phyloP scores from a whole-genome alignment of 2,888 invertebrate species.

The Scaptomyza tumidula region DNA sequence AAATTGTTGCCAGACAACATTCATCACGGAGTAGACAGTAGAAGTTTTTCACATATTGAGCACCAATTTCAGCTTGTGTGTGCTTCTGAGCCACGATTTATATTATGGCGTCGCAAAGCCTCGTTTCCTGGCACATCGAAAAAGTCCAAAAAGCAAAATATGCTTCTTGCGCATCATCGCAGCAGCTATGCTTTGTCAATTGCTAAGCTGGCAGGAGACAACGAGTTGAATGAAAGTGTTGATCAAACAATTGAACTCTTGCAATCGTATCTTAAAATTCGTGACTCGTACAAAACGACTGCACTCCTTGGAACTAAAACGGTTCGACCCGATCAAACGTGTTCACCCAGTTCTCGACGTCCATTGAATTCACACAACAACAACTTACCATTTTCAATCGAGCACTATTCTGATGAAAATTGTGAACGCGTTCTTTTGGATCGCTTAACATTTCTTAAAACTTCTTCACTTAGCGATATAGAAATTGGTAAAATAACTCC shows the following conservation, averaged over 20 bases:
- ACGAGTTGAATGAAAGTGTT: slow-evolving; percentile 50
- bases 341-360: slow-evolving; percentile 80
- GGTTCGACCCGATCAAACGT: slow-evolving; percentile 80
- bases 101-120: slow-evolving; percentile 91
- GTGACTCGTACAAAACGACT: slow-evolving; percentile 77
- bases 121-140: slow-evolving; percentile 87
- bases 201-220: slow-evolving; percentile 2
- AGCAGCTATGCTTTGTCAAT: slow-evolving; percentile 15
- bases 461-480: slow-evolving; percentile 47
- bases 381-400: not conserved
- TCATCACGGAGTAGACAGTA: slow-evolving; percentile 89
- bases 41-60: slow-evolving; percentile 91
- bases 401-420: slow-evolving; percentile 34
- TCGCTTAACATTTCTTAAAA: slow-evolving; percentile 63
- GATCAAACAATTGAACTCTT: slow-evolving; percentile 78
- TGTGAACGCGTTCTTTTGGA: slow-evolving; percentile 66
- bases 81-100: slow-evolving; percentile 90
- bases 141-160: slow-evolving; percentile 67
- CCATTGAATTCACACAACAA: slow-evolving; percentile 43
- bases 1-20: slow-evolving; percentile 93
- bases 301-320: slow-evolving; percentile 79
- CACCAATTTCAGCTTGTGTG: slow-evolving; percentile 94
- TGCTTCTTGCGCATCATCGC: slow-evolving; percentile 53
- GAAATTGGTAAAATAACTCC: slow-evolving; percentile 88
- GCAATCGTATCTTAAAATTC: slow-evolving; percentile 73